Evolutionary conservation across 2,113 vertebrate species (phyloP), one percentile per base, ranked within the genome.

Genomic region (Zingel zingel): DNA sequence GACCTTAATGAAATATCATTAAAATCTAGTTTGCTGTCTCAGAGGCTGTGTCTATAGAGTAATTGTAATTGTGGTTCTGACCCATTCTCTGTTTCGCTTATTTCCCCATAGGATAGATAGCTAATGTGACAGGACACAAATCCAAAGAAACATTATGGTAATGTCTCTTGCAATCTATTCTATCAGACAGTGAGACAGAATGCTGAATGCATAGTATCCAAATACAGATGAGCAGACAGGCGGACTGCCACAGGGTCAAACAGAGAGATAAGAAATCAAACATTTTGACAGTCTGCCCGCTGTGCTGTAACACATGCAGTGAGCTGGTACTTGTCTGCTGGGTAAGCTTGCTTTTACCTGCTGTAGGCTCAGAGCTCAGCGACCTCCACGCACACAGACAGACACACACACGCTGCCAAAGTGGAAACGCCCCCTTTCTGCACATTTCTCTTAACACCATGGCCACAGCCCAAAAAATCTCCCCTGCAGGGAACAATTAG

Each of bases 181-280:
- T 64, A 51, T 76, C 48, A 84, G 30, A 48, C 48, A 74, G 27
- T 14, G 75, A 75, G 58, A 72, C 58, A 66, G n/a, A 68, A 57
- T 15, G 62, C 27, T 76, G 81, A 70, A 81, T 61, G 70, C 25
- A 33, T 66, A 48, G 47, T 16, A 45, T 69, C 30, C 30, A 78
- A 78, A 82, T 47, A 77, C 47, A 74, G 80, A 73, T 39, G 25
- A 61, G 73, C 66, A 80, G 81, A 81, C 78, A 73, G 73, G 50
- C 71, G 53, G 12, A 75, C 27, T n/a, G 27, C 74, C 61, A 75
- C 66, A 56, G 80, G 77, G 83, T 80, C 68, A 89, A 63, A 63
- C 65, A 62, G 71, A 89, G 81, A 84, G 64, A 90, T 74, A 54
- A 80, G 81, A 69, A 88, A 81, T 82, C 78, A 81, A 91, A 91